Evolutionary conservation across 2,113 vertebrate species (phyloP).

Genomic region (Xerus inauris): DNA sequence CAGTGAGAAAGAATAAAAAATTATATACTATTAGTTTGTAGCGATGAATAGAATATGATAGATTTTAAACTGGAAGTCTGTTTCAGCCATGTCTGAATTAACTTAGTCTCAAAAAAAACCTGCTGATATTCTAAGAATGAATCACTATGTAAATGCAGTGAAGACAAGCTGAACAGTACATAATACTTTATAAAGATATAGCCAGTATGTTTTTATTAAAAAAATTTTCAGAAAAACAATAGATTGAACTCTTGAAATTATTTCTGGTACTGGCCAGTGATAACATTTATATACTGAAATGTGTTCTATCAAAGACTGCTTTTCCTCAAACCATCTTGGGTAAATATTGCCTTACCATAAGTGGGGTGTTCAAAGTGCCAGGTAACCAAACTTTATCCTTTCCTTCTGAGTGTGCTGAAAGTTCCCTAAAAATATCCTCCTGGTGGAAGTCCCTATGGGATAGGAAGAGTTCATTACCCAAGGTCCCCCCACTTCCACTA

Average conservation of each 20-base stretch:
- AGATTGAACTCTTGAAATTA: not conserved
- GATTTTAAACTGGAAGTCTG: not conserved
- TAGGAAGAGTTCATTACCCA: no score
- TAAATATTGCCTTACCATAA: not conserved
- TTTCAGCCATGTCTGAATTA: not conserved
- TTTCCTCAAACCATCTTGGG: not conserved
- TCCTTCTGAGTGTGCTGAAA: not conserved
- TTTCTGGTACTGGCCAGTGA: not conserved
- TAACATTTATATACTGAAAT: not conserved
- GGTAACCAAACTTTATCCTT: not conserved
- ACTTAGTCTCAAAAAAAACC: not conserved
- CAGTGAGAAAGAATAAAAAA: not conserved
- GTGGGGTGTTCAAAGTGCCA: not conserved
- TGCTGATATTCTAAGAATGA: not conserved
- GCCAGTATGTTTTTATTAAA: not conserved
- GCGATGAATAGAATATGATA: not conserved
- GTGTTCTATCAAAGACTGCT: not conserved
- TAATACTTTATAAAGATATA: not conserved
- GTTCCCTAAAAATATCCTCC: not conserved
- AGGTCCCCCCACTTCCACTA: not conserved
- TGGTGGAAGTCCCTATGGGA: not conserved
- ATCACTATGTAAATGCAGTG: not conserved
- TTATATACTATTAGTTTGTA: not conserved
- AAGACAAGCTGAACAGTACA: not conserved
- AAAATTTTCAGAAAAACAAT: not conserved